Evolutionary conservation across 2,888 invertebrate genomes (phyloP).

Genomic region (Formica aserva): DNA sequence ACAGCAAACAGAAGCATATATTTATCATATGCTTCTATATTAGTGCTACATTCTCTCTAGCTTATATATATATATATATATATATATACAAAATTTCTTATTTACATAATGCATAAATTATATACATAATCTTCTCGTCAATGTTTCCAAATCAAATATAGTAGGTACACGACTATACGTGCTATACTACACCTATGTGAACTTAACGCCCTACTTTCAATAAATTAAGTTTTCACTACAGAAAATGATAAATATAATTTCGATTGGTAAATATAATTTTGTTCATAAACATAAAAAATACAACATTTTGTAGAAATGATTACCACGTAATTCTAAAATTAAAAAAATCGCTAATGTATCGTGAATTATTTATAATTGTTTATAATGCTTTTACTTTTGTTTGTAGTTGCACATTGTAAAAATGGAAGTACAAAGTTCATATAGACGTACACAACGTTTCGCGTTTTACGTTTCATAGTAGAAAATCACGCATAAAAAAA

Average conservation of each 20-base stretch:
- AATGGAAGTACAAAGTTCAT: neutral
- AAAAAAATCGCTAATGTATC: neutral
- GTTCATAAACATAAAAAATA: neutral
- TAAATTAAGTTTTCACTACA: neutral
- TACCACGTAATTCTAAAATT: neutral
- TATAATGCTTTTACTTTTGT: neutral
- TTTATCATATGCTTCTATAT: slow-evolving; percentile 1
- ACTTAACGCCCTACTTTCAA: neutral
- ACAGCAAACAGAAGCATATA: neutral
- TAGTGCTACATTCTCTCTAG: neutral
- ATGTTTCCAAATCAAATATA: slow-evolving; percentile 6
- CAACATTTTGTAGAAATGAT: neutral
- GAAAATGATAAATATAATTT: neutral
- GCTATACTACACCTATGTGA: neutral
- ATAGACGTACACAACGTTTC: neutral
- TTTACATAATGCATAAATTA: slow-evolving; percentile 33
- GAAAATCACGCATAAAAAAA: neutral
- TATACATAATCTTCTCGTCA: neutral
- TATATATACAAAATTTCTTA: neutral
- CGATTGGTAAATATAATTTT: too few relatives aligned
- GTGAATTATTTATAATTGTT: neutral
- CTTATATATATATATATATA: neutral
- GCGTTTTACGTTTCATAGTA: neutral
- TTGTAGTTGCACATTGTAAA: neutral
- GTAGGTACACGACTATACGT: neutral